Conservation (phyloP, 2,797 vertebrate genomes). For the Sternarchorhynchus goeldii region DNA sequence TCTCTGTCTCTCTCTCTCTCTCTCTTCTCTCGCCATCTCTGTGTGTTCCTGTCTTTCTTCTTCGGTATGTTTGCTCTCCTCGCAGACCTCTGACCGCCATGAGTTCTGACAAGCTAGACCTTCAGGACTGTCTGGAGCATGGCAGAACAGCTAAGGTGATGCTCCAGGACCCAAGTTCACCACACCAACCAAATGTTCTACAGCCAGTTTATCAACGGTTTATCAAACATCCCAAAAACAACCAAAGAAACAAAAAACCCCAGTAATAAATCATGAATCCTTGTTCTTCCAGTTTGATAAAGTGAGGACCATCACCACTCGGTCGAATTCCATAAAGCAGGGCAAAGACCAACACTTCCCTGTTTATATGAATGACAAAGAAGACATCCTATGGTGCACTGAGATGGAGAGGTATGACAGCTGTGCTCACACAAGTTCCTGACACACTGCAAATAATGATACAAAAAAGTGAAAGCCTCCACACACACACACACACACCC, state of each 20-base stretch:
- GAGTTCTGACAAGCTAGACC: slow-evolving; percentile 87
- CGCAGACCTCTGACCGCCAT: slow-evolving; percentile 88
- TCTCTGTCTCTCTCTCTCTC: not conserved
- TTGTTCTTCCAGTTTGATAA: slow-evolving; percentile 86
- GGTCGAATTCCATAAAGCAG: slow-evolving; percentile 99
- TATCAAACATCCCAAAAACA: too few species aligned
- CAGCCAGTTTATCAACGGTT: not conserved
- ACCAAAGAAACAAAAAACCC: not conserved
- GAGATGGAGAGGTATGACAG: slow-evolving; percentile 93
- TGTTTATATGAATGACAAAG: slow-evolving; percentile 97
- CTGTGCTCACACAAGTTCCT: slow-evolving; percentile 29
- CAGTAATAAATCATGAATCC: not conserved
- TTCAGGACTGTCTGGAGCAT: slow-evolving; percentile 96
- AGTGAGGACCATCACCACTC: slow-evolving; percentile 97
- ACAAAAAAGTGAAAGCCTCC: too few species aligned
- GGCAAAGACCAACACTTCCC: slow-evolving; percentile 99
- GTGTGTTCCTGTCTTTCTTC: too few species aligned
- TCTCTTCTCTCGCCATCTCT: slow-evolving; percentile 1
- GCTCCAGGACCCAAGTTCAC: too few species aligned
- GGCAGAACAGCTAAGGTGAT: slow-evolving; percentile 95
- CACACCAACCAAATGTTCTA: not conserved
- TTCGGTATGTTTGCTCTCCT: slow-evolving; percentile 39
- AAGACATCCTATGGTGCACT: slow-evolving; percentile 98
- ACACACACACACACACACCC: too few species aligned
- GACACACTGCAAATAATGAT: not conserved